Percentiles rank a stretch among this genome's conserved stretches.
These are phyloP conservation scores for Forbesichthys agassizii DNA, from an alignment of 2,113 vertebrate genomes.

Conservation along the genomic window DNA sequence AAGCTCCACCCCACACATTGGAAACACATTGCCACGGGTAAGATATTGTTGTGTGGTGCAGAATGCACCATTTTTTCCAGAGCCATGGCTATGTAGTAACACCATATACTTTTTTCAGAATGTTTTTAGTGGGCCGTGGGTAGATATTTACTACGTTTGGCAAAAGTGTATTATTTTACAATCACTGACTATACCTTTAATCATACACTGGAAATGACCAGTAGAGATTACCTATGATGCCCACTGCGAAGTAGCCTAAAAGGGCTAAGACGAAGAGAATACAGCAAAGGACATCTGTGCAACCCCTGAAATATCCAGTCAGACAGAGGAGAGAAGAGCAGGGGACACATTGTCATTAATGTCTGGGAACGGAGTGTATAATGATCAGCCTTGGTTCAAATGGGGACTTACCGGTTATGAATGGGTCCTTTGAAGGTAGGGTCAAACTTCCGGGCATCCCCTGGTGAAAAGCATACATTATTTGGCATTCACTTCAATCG, in stretches of 20 bases:
- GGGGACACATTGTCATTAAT: background rate
- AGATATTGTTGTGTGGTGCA: no score
- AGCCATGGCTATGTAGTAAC: no score
- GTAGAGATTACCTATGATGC: constrained; percentile 83
- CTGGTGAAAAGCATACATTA: constrained; percentile 61
- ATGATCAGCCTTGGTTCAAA: background rate
- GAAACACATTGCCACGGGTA: no score
- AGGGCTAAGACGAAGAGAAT: constrained; percentile 85
- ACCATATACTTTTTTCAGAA: no score
- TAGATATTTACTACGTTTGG: no score
- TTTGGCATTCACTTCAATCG: no score
- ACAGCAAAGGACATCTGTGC: constrained; percentile 91
- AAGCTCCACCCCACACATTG: no score
- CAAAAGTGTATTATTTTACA: no score
- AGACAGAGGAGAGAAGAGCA: background rate
- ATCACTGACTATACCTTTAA: no score
- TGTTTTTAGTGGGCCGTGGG: no score
- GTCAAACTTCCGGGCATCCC: constrained; percentile 89
- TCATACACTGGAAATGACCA: background rate
- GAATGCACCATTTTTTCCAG: no score
- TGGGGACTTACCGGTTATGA: constrained; percentile 63
- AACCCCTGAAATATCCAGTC: constrained; percentile 77
- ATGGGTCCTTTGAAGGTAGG: constrained; percentile 89
- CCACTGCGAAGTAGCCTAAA: constrained; percentile 86
- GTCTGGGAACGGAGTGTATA: background rate